Percentiles rank a stretch among this genome's conserved stretches.
phyloP scores from a whole-genome alignment of 2,797 vertebrate species.

The Tympanoctomys barrerae region DNA sequence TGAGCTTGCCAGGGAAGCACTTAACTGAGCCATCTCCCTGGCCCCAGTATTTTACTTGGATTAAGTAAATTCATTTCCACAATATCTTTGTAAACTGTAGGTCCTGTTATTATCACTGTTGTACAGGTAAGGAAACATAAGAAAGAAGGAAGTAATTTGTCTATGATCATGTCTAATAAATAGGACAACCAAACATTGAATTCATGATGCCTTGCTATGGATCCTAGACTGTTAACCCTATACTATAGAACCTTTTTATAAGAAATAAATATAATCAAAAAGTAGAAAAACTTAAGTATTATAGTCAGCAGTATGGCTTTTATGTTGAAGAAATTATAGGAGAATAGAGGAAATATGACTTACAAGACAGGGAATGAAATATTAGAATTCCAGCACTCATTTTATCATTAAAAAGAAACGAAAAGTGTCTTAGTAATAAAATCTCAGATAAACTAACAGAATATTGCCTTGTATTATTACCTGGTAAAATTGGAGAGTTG shows the following conservation, averaged over 20 bases:
- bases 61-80: constrained; percentile 38
- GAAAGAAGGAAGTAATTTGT: constrained; percentile 41
- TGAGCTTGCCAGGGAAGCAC: no score
- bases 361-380: constrained; percentile 26
- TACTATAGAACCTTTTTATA: constrained; percentile 24
- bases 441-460: neutral
- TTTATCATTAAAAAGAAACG: constrained; percentile 35
- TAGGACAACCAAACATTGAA: constrained; percentile 18
- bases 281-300: neutral
- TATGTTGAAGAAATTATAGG: neutral
- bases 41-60: no score
- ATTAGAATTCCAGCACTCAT: neutral
- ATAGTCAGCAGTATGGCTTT: constrained; percentile 10
- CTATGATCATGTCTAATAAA: neutral
- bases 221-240: neutral
- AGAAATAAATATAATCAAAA: constrained; percentile 17
- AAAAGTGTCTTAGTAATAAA: constrained; percentile 22
- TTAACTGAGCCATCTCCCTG: no score
- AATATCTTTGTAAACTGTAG: neutral
- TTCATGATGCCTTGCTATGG: neutral
- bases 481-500: constrained; percentile 27
- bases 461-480: neutral
- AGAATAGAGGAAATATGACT: neutral
- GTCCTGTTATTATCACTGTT: neutral
- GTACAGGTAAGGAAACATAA: constrained; percentile 34